phyloP scores from a whole-genome alignment of 1,140 invertebrate species.

The Steinernema khuongi region DNA sequence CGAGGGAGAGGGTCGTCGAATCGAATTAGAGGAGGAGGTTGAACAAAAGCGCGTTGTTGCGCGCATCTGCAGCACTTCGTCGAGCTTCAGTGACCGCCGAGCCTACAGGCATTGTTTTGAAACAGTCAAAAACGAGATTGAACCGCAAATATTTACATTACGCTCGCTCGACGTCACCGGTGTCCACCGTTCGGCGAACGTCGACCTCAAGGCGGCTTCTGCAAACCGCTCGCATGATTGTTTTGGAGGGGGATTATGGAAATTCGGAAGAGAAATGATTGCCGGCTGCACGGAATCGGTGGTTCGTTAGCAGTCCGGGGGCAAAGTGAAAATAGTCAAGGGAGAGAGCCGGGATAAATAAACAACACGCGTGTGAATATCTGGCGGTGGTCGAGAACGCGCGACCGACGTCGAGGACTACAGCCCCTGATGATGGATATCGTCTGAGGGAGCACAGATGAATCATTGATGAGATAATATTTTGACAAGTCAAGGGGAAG shows the following conservation, averaged over 20 bases:
- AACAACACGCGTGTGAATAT: constrained; percentile 10
- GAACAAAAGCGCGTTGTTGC: background rate
- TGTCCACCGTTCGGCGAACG: background rate
- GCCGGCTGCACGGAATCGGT: background rate
- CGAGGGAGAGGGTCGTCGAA: background rate
- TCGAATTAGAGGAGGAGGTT: background rate
- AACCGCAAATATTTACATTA: constrained; percentile 16
- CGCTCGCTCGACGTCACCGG: background rate
- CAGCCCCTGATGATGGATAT: background rate
- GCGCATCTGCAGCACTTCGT: background rate
- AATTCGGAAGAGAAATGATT: background rate
- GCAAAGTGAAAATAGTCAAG: constrained; percentile 6
- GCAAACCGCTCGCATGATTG: background rate
- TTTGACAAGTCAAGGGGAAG: constrained; percentile 14
- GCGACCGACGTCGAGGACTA: background rate
- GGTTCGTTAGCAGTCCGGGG: background rate
- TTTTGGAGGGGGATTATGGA: constrained; percentile 6
- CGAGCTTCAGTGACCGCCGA: background rate
- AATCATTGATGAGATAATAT: constrained; percentile 14
- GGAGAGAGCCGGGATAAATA: background rate
- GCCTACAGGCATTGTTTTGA: background rate
- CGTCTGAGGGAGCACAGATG: background rate
- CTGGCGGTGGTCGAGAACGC: background rate
- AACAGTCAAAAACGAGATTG: constrained; percentile 15
- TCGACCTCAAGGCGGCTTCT: background rate